Evolutionary conservation across 1,140 invertebrate species (phyloP).

Genomic region (Lordiphosa clarofinis): DNA sequence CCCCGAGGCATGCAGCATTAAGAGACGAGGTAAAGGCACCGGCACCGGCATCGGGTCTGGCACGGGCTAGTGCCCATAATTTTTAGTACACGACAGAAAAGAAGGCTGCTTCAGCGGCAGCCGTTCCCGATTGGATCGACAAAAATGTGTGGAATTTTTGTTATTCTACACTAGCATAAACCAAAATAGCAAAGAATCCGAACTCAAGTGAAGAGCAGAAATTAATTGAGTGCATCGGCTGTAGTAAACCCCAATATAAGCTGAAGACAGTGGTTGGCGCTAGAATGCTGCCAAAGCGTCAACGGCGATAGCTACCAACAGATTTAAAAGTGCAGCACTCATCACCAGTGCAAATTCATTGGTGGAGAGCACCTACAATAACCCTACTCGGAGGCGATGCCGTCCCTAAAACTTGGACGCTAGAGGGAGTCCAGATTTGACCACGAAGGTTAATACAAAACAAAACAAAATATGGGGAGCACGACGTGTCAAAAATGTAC

Average conservation of each 20-base stretch:
- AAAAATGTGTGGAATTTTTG: constrained; percentile 37
- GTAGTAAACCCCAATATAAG: no score
- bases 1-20: constrained; percentile 55
- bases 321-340: constrained; percentile 7
- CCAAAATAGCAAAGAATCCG: neutral
- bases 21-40: constrained; percentile 33
- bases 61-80: constrained; percentile 72
- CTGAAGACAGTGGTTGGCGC: no score
- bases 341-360: constrained; percentile 19
- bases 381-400: constrained; percentile 42
- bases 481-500: constrained; percentile 47
- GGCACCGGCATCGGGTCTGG: constrained; percentile 60
- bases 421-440: constrained; percentile 64
- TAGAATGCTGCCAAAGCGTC: no score
- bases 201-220: no score
- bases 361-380: constrained; percentile 14
- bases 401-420: constrained; percentile 34
- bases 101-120: constrained; percentile 28
- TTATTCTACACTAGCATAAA: constrained; percentile 7
- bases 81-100: constrained; percentile 54
- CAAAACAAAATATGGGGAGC: constrained; percentile 38
- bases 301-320: no score
- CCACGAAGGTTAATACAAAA: constrained; percentile 50
- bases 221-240: no score
- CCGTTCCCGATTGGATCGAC: constrained; percentile 38